Evolutionary conservation across 1,140 invertebrate species (phyloP).

Genomic region (Papilio dardanus): DNA sequence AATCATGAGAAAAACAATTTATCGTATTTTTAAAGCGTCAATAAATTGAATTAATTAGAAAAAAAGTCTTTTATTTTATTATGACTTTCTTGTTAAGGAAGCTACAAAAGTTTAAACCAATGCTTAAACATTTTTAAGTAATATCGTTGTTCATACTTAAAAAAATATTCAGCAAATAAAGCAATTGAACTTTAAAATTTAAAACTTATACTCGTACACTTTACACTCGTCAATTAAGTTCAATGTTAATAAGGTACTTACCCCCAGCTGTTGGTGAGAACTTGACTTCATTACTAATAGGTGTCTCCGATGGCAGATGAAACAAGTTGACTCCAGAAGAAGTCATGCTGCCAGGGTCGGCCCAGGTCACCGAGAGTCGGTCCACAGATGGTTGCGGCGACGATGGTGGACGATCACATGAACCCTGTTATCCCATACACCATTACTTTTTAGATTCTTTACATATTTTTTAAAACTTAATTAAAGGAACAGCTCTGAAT

Average conservation of each 20-base stretch:
- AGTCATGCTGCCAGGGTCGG: conserved; percentile 80
- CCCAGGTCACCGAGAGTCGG: conserved; percentile 88
- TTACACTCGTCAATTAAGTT: neutral
- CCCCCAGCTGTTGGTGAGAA: conserved; percentile 68
- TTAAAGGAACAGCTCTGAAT: neutral
- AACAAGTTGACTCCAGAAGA: conserved; percentile 74
- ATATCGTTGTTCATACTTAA: too few species aligned
- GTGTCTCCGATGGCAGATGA: conserved; percentile 62
- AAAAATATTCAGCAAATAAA: too few species aligned
- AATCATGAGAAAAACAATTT: too few species aligned
- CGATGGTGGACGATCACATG: conserved; percentile 76
- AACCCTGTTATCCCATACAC: conserved; percentile 48
- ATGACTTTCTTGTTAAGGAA: too few species aligned
- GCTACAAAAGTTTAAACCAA: too few species aligned
- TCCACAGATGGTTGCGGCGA: conserved; percentile 86
- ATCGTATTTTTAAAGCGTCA: too few species aligned
- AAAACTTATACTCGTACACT: neutral
- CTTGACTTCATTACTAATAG: conserved; percentile 63
- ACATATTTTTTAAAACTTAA: neutral
- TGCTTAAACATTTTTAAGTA: too few species aligned
- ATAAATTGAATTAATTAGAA: too few species aligned
- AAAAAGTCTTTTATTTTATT: too few species aligned
- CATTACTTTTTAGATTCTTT: neutral
- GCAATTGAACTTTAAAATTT: neutral
- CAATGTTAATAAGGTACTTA: conserved; percentile 38